phyloP scores from a whole-genome alignment of 2,888 invertebrate genomes.

The Microplitis deprimator region DNA sequence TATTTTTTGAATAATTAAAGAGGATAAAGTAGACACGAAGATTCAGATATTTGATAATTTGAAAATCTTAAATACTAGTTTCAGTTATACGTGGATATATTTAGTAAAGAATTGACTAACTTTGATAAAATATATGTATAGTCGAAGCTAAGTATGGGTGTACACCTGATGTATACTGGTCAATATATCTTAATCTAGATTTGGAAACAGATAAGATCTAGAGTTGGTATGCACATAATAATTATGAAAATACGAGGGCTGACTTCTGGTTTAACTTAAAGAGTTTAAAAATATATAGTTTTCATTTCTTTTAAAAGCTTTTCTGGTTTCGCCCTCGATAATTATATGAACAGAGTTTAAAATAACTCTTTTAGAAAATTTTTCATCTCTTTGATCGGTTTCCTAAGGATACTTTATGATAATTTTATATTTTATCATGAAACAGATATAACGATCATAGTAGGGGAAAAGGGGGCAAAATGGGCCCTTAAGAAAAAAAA shows the following conservation, averaged over 20 bases:
- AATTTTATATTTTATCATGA: neutral
- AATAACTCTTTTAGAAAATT: neutral
- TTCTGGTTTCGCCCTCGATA: neutral
- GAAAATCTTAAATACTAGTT: neutral
- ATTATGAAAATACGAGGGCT: neutral
- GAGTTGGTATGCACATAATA: neutral
- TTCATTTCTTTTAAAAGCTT: neutral
- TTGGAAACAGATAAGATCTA: neutral
- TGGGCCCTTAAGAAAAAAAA: no score
- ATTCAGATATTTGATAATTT: neutral
- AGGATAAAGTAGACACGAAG: neutral
- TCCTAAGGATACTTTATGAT: neutral
- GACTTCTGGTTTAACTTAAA: neutral
- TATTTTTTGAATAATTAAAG: neutral
- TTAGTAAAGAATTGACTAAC: neutral
- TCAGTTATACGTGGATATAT: neutral
- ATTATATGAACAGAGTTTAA: neutral
- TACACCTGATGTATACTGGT: neutral
- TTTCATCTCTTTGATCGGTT: neutral
- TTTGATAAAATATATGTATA: neutral
- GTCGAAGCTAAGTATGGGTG: neutral
- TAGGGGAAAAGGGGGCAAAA: no score
- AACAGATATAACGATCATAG: neutral
- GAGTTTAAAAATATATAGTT: neutral
- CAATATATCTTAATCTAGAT: slow-evolving; percentile 1